phyloP scores from a whole-genome alignment of 2,888 invertebrate genomes.

The Tetragonula carbonaria region DNA sequence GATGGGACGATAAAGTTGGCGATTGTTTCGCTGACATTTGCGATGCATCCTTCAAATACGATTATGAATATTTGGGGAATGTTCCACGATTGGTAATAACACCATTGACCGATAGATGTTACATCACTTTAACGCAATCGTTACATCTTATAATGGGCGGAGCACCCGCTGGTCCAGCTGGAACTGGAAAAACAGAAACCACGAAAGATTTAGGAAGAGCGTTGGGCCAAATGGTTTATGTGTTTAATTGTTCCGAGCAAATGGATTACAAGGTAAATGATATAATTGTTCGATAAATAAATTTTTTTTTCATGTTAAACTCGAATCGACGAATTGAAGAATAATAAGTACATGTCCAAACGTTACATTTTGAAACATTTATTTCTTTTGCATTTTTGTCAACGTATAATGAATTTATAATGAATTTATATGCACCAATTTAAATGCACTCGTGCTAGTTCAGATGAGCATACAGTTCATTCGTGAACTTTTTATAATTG shows the following conservation, averaged over 20 bases:
- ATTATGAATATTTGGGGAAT: conserved; percentile 97
- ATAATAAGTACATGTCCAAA: no score
- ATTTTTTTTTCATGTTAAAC: neutral
- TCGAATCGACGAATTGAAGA: neutral
- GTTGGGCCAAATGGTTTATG: conserved; percentile 97
- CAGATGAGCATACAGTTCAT: no score
- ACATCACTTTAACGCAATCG: conserved; percentile 97
- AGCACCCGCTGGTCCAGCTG: conserved; percentile 98
- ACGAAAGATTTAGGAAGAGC: conserved; percentile 98
- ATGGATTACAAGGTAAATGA: conserved; percentile 94
- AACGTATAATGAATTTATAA: no score
- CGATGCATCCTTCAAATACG: conserved; percentile 96
- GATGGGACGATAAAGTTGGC: conserved; percentile 92
- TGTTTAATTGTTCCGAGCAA: conserved; percentile 96
- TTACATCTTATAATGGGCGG: conserved; percentile 97
- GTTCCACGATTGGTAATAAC: conserved; percentile 97
- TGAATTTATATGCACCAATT: no score
- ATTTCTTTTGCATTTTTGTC: no score
- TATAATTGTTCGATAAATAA: neutral
- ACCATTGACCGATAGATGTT: conserved; percentile 97
- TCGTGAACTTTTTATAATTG: no score
- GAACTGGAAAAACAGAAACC: conserved; percentile 98
- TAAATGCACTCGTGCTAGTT: no score
- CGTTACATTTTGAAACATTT: no score
- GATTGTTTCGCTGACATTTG: conserved; percentile 98